Evolutionary conservation across 1,140 invertebrate genomes (phyloP).

Genomic region (Venturia canescens): DNA sequence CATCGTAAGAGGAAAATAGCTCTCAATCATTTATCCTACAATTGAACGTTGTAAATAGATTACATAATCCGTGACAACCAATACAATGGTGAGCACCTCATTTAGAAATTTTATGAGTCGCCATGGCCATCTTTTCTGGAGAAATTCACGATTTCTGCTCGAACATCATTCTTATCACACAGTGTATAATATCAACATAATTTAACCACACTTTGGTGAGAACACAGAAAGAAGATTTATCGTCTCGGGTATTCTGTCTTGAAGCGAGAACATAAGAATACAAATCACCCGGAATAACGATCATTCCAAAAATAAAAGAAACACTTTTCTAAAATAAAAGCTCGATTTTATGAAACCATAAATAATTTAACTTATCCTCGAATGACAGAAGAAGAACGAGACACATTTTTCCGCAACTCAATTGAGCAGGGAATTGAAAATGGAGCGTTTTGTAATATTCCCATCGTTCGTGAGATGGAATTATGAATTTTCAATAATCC

Average conservation of each 20-base stretch:
- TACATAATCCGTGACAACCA: too few species aligned
- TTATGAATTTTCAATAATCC: conserved; percentile 20
- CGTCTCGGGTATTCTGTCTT: neutral
- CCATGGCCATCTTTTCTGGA: too few species aligned
- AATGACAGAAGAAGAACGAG: neutral
- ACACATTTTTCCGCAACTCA: too few species aligned
- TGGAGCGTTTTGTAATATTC: neutral
- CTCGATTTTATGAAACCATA: neutral
- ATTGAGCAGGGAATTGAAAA: too few species aligned
- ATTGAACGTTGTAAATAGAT: too few species aligned
- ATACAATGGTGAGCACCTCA: too few species aligned
- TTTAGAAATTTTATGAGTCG: too few species aligned
- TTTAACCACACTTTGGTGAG: neutral
- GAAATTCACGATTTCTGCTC: too few species aligned
- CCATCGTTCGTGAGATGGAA: neutral
- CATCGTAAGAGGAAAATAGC: neutral
- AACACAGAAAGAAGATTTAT: neutral
- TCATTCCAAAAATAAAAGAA: neutral
- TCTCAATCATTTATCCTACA: too few species aligned
- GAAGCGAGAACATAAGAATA: conserved; percentile 1
- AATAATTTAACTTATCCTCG: neutral
- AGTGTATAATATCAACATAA: neutral
- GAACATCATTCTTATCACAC: too few species aligned
- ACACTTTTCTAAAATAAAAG: too few species aligned
- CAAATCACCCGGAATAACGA: neutral